phyloP scores from a whole-genome alignment of 2,113 vertebrate species.

The Cyprinodon variegatus region DNA sequence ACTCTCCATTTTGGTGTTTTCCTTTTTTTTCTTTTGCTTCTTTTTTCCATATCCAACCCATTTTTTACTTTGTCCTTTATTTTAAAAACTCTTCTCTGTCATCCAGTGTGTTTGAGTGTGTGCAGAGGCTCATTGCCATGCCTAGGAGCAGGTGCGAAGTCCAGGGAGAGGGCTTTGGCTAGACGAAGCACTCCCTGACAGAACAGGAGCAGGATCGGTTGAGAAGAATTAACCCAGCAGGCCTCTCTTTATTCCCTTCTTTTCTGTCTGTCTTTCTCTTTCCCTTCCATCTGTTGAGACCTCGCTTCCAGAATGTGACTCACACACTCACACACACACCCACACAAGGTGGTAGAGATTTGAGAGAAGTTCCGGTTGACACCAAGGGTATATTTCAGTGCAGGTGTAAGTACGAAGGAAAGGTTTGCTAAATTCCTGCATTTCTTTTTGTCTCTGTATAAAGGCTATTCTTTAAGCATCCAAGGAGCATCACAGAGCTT shows the following conservation, averaged over 20 bases:
- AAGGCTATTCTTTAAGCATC: background rate
- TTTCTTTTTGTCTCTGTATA: constrained; percentile 3
- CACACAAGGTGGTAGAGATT: constrained; percentile 27
- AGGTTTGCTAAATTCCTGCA: constrained; percentile 1
- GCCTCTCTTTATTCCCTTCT: constrained; percentile 30
- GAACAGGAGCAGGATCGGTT: constrained; percentile 76
- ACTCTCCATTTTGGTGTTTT: constrained; percentile 4
- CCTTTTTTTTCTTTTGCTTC: constrained; percentile 2
- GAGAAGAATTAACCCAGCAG: constrained; percentile 78
- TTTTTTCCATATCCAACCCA: constrained; percentile 28
- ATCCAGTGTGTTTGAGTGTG: constrained; percentile 25
- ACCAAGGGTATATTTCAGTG: constrained; percentile 18
- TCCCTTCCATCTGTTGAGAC: constrained; percentile 62
- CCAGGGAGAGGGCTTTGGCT: constrained; percentile 66
- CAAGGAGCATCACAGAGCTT: background rate
- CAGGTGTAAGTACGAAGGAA: background rate
- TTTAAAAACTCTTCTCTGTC: constrained; percentile 50
- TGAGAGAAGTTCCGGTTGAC: constrained; percentile 38
- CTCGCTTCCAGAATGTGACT: constrained; percentile 50
- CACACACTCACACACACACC: constrained; percentile 14
- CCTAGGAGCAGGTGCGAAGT: constrained; percentile 65
- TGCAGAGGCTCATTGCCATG: constrained; percentile 67
- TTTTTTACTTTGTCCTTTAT: constrained; percentile 4
- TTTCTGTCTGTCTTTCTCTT: constrained; percentile 24
- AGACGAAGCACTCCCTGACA: constrained; percentile 65